Percentiles rank a stretch among this genome's conserved stretches.
Evolutionary conservation across 2,797 vertebrate genomes (phyloP).

Genomic region (Molossus molossus): DNA sequence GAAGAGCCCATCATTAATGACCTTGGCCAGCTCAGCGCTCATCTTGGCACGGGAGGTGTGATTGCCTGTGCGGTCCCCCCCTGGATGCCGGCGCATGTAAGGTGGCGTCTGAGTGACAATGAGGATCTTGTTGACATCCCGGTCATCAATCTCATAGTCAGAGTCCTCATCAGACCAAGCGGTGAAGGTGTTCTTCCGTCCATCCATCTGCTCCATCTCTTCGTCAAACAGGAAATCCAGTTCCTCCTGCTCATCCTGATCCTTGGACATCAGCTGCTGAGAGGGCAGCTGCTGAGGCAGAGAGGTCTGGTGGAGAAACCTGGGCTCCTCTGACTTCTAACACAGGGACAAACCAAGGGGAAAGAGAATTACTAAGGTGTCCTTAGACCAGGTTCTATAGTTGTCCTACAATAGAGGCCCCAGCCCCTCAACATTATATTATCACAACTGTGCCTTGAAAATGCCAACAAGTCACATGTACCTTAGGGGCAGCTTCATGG

Average conservation of each 20-base stretch:
- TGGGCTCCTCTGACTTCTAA: conserved; percentile 92
- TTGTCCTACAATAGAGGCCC: not conserved
- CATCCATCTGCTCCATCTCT: conserved; percentile 99
- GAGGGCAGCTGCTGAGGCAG: conserved; percentile 74
- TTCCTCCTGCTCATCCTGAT: conserved; percentile 97
- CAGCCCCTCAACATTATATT: not conserved
- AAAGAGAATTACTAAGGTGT: not conserved
- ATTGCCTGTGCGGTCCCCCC: conserved; percentile 97
- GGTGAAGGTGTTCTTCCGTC: conserved; percentile 98
- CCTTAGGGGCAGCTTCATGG: not conserved
- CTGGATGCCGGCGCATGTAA: conserved; percentile 97
- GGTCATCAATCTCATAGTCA: conserved; percentile 97
- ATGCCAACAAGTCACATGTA: not conserved
- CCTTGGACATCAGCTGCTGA: conserved; percentile 88
- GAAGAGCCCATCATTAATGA: conserved; percentile 99
- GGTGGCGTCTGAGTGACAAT: conserved; percentile 99
- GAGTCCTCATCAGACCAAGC: conserved; percentile 99
- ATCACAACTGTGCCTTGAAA: not conserved
- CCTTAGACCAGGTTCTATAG: not conserved
- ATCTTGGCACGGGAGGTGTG: conserved; percentile 97
- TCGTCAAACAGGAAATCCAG: conserved; percentile 99
- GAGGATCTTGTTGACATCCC: conserved; percentile 99
- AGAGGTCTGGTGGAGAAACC: conserved; percentile 79
- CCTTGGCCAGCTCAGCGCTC: conserved; percentile 95
- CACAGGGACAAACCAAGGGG: not conserved